Conservation (phyloP, 2,113 vertebrate genomes). For the Gila orcuttii region DNA sequence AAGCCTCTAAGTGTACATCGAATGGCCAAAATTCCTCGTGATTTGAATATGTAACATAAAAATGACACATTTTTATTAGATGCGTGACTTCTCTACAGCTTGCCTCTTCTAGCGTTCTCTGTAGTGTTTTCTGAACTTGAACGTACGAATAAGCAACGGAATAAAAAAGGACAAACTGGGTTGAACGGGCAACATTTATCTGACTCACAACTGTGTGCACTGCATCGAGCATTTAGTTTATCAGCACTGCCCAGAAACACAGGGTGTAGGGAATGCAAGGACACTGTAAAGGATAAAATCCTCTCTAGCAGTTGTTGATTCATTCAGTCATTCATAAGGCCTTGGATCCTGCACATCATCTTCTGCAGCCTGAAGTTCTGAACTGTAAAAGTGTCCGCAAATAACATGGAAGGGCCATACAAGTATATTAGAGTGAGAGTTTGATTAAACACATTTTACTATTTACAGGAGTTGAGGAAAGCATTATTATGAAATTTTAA, state of each 20-base stretch:
- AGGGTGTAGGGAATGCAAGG: slow-evolving; percentile 40
- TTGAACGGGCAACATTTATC: slow-evolving; percentile 25
- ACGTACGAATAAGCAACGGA: slow-evolving; percentile 15
- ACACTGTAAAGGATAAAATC: slow-evolving; percentile 18
- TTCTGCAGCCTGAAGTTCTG: background rate
- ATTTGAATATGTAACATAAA: background rate
- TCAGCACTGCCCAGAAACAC: slow-evolving; percentile 59
- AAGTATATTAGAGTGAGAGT: slow-evolving; percentile 52
- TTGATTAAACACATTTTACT: background rate
- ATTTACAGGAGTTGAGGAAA: background rate
- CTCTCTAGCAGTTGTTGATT: slow-evolving; percentile 29
- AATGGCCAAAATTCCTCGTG: background rate
- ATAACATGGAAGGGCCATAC: slow-evolving; percentile 51
- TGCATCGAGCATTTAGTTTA: slow-evolving; percentile 56
- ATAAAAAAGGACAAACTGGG: slow-evolving; percentile 9
- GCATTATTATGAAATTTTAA: background rate
- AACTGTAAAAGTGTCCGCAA: background rate
- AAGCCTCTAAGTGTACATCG: background rate
- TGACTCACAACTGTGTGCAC: slow-evolving; percentile 22
- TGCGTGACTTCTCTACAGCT: background rate
- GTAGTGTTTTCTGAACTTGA: slow-evolving; percentile 12
- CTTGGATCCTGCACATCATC: background rate
- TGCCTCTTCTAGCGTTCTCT: background rate
- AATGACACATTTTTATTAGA: background rate
- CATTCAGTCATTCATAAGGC: slow-evolving; percentile 41